Base-by-base conservation (phyloP, 2,888 invertebrate species). In the Netelia fuscicornis region DNA sequence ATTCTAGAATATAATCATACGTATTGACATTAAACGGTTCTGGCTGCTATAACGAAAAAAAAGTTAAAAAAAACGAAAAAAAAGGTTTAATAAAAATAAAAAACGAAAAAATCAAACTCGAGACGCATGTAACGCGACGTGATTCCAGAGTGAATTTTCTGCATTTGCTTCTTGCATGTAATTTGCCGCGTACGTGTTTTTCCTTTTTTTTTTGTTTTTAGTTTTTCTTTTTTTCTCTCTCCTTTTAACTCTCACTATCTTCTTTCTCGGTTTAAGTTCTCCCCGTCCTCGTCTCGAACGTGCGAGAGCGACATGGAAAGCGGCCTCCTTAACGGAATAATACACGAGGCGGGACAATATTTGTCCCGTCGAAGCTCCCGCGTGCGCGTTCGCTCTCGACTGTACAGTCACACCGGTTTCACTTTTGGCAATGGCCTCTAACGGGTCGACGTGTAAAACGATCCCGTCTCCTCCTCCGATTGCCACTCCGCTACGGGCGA, bases 391-490 rank as follows among this genome's bases (percentile, higher is more conserved):
- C 37, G 37, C 37, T 9, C 86, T 82, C 85, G 84, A 84, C 80
- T 81, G 83, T 74, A 89, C 84, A 81, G 84, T 78, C 44, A 76
- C 90, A 89, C 88, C 88, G 91, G 90, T 93, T 93, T 93, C 93
- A 93, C 93, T 93, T 93, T 93, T 93, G 93, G 91, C 93, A 93
- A 93, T 93, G 93, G 93, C 93, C 93, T 93, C 91, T 89, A 91
- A 88, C 90, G 87, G 71, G 60, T 81, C 74, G 56, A 81, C 74
- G 72, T 62, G 62, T 77, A 64, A 68, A 37, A 68, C 70, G 62
- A 72, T 80, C 56, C 44, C 37, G 56, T 17, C 62, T 56, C 30
- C 67, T 58, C 25, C 68, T 20, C 37, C 25, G 25, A 10, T 17
- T 42, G 30, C 30, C 48, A 10, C 20, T 56, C 56, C 20, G 25